phyloP scores from a whole-genome alignment of 2,113 vertebrate species.

The Vidua chalybeata region DNA sequence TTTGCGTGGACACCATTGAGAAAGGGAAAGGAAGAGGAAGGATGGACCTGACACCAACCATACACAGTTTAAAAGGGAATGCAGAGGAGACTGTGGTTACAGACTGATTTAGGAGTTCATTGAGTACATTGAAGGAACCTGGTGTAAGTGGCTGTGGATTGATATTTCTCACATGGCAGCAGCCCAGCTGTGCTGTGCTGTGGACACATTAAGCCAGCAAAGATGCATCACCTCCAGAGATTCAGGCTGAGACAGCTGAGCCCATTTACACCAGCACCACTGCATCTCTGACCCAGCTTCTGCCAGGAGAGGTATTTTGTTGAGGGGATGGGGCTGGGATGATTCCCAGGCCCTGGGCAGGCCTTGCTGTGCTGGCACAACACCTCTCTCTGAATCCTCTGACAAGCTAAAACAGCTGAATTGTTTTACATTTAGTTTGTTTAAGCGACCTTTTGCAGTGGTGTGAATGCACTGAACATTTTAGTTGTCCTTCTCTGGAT shows the following conservation, averaged over 20 bases:
- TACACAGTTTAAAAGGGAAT: background rate
- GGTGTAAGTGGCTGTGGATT: background rate
- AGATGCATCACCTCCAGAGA: background rate
- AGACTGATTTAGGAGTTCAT: background rate
- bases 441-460: background rate
- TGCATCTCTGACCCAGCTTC: background rate
- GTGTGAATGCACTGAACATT: fast-evolving
- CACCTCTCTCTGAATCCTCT: background rate
- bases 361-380: background rate
- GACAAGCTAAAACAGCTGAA: background rate
- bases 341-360: background rate
- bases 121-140: background rate
- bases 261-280: background rate
- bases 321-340: background rate
- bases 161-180: background rate
- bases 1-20: background rate
- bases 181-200: background rate
- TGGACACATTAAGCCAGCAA: background rate
- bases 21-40: background rate
- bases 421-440: background rate
- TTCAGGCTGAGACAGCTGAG: background rate
- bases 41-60: fast-evolving
- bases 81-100: background rate
- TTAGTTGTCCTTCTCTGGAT: background rate
- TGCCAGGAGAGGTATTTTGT: background rate